A percentile compares a stretch with the other conserved stretches of the same genome.
phyloP scores from a whole-genome alignment of 2,888 invertebrate genomes.

The Calameuta idolon region DNA sequence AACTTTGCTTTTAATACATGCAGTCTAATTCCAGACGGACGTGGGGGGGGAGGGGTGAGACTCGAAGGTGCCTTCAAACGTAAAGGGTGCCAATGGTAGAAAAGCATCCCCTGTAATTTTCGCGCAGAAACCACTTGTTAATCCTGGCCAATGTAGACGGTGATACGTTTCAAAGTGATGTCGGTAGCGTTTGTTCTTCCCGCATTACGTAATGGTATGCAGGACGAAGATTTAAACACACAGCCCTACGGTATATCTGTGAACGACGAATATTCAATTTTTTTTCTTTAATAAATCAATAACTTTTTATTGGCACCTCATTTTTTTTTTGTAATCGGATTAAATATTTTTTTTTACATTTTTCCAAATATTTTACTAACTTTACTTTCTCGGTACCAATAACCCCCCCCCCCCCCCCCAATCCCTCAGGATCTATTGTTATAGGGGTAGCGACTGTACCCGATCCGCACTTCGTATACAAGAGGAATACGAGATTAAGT shows the following conservation, averaged over 20 bases:
- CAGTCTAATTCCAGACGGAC: constrained; percentile 13
- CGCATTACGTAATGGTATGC: neutral
- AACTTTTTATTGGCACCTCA: neutral
- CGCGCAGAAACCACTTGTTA: constrained; percentile 17
- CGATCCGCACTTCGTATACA: constrained; percentile 23
- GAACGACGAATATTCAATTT: neutral
- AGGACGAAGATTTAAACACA: neutral
- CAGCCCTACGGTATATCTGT: neutral
- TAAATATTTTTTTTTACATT: neutral
- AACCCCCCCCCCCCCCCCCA: no score
- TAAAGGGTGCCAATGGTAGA: neutral
- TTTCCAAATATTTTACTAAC: neutral
- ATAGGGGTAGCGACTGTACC: neutral
- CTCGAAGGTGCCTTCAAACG: constrained; percentile 4
- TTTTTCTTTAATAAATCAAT: neutral
- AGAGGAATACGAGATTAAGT: constrained; percentile 38
- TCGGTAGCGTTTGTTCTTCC: neutral
- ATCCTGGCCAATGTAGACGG: neutral
- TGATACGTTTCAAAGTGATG: neutral
- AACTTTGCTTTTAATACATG: constrained; percentile 39
- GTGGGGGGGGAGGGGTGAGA: neutral
- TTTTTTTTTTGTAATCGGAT: neutral
- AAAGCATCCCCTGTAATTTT: constrained; percentile 23
- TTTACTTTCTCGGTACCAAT: no score
- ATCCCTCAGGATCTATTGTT: no score